Evolutionary conservation across 2,113 vertebrate genomes (phyloP), one percentile per base, ranked within the genome.

Genomic region (Corvus moneduloides): DNA sequence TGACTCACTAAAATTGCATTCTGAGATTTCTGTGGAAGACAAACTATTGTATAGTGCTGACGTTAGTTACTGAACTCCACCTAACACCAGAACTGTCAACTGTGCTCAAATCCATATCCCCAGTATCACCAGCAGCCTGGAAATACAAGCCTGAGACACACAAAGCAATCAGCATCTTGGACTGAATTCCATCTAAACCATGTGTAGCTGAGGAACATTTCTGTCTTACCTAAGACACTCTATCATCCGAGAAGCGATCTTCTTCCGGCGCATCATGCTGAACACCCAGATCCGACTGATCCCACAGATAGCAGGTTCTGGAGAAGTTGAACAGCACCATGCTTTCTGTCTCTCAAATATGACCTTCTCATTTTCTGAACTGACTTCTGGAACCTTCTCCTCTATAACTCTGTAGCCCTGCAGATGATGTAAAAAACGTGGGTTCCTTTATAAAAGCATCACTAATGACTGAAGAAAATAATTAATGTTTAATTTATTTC

Each of bases 281-380:
- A 99, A 99, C 4, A 99, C 99, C 99, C 99, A 99, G 93, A 99
- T 99, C 26, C 99, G 99, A 90, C 99, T 99, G 93, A 99, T 99
- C 32, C 99, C 99, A 55, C 99, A 99, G 72, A 99, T 98, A 5
- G 99, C 99, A 6, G 99, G 99, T 48, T 99, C 99, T 18, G 99
- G 98, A 20, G 97, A 98, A 4, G 98, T 99, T 64, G 99, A 99
- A 87, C 99, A 99, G 97, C 99, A 99, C 99, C 99, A 99, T 1
- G 99, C 99, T 77, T 99, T 99, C 92, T 99, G 99, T 35, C 99
- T 98, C 94, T 99, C 99, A 96, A 99, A 99, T 97, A 99, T 98
- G 68, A 99, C 97, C 93, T 99, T 99, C 92, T 99, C 99, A 12
- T 98, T 98, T 96, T 99, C 99, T 33, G 99, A 99, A 41, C 93